Conservation (phyloP, 2,888 invertebrate species). For the Pristionchus arcanus region DNA sequence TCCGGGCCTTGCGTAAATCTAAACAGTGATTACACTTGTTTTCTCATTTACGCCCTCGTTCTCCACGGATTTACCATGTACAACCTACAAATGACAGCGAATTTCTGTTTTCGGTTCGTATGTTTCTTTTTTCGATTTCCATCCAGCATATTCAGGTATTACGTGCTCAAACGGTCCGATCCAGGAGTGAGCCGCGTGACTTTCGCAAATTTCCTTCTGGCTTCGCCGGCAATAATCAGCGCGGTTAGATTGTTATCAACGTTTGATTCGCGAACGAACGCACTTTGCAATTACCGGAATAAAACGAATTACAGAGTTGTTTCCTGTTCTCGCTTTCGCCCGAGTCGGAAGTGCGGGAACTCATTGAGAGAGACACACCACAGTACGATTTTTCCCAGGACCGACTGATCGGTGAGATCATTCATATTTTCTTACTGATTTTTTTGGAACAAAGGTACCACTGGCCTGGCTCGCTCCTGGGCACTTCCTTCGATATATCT, state of each 20-base stretch:
- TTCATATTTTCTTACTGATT: not conserved
- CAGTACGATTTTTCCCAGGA: not conserved
- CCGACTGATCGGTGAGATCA: not conserved
- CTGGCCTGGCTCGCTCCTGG: not conserved
- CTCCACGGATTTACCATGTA: slow-evolving; percentile 22
- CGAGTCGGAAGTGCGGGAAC: not conserved
- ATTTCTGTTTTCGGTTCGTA: slow-evolving; percentile 19
- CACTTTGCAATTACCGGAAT: not conserved
- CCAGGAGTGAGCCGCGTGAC: not conserved
- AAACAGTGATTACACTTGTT: not conserved
- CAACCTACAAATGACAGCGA: slow-evolving; percentile 9
- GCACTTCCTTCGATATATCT: not conserved
- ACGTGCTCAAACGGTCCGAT: not conserved
- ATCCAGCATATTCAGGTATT: not conserved
- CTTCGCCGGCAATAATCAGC: not conserved
- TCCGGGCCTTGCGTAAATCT: not conserved
- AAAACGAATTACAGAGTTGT: not conserved
- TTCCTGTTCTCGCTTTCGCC: not conserved
- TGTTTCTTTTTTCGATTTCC: not conserved
- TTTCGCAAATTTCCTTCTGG: not conserved
- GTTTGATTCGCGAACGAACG: no score
- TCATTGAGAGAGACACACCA: not conserved
- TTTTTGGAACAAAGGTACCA: not conserved
- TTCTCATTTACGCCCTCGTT: not conserved
- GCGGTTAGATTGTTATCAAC: not conserved